phyloP scores from a whole-genome alignment of 2,797 vertebrate genomes.

The Propithecus deckenii region DNA sequence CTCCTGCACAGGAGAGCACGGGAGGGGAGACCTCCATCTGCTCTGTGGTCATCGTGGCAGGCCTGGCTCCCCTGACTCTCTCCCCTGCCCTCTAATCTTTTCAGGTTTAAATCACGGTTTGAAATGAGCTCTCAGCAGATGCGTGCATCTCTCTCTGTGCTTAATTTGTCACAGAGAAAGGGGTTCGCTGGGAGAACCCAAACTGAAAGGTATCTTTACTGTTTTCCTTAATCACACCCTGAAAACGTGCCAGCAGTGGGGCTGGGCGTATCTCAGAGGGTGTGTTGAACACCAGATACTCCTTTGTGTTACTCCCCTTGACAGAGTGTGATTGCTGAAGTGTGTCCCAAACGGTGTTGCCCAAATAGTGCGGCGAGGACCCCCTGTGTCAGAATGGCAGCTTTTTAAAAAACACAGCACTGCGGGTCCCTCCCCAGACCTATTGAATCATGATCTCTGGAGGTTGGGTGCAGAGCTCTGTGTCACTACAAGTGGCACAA shows the following conservation, averaged over 20 bases:
- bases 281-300: neutral
- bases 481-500: neutral
- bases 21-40: neutral
- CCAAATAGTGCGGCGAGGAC: neutral
- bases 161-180: conserved; percentile 73
- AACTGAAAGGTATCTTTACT: conserved; percentile 75
- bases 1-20: neutral
- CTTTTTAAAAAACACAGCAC: neutral
- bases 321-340: neutral
- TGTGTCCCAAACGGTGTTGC: neutral
- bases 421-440: fast-evolving
- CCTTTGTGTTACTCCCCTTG: neutral
- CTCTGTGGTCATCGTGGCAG: fast-evolving
- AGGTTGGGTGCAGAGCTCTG: neutral
- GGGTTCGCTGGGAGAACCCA: conserved; percentile 70
- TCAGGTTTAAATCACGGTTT: conserved; percentile 53
- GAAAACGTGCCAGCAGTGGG: neutral
- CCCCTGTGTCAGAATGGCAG: too few species aligned
- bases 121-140: neutral
- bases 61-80: neutral
- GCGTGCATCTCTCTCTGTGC: conserved; percentile 66
- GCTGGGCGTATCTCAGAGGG: neutral
- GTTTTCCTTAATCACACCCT: conserved; percentile 74
- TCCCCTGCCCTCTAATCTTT: neutral
- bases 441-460: fast-evolving